Evolutionary conservation across 2,797 vertebrate species (phyloP), one percentile per base, ranked within the genome.

Genomic region (Coregonus ussuriensis): DNA sequence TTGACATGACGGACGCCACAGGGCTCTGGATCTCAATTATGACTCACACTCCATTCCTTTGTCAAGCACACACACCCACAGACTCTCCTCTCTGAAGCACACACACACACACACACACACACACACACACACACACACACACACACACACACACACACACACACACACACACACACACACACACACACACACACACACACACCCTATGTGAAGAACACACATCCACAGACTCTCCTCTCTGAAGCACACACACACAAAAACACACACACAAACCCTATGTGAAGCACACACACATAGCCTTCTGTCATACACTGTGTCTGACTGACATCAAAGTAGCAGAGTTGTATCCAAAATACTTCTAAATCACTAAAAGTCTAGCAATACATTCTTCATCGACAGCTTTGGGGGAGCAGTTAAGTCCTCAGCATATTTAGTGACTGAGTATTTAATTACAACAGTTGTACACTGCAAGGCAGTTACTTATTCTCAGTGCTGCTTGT

Each of bases 1-100:
- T 86, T 81, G 86, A 87, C 87, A 85, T 90, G 89, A 90, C 88
- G 85, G 84, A 86, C 85, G 63, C 86, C 31, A 51, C 86, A 80
- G 85, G 83, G 80, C 88, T 81, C 86, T 88, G 87, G 87, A 90
- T 90, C 83, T 82, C 86, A 82, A 83, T 78, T 80, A 73, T 72
- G 76, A 83, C 85, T 87, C 79, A 86, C 88, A 85, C 84, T 65
- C 74, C 76, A 72, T 81, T 78, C 81, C 84, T 78, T 79, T 78
- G 52, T 75, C 76, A 86, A 76, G 51, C 70, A 3, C 15, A 76
- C 81, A 82, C 76, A 87, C 74, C 66, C 15, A 73, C 75, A 72
- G 74, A 78, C 79, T 71, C 59, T n/a, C 6, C 29, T 63, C 67
- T 79, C 75, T 11, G 56, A 62, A 9, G 29, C 25, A 51, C 52